These are phyloP conservation scores for Miltochrista miniata DNA, from an alignment of 2,888 invertebrate genomes.

Conservation along the genomic window DNA sequence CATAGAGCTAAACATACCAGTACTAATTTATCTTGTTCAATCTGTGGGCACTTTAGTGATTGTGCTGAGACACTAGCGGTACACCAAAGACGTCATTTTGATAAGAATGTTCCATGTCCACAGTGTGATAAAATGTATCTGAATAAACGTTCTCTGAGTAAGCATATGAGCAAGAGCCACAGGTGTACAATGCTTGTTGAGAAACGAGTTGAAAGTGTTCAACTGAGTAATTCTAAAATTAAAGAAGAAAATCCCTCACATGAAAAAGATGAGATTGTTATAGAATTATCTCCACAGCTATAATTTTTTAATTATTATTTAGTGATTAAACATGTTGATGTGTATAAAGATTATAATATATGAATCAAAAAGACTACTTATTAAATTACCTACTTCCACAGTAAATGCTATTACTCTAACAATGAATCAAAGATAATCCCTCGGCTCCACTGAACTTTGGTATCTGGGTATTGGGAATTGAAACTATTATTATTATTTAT, in stretches of 20 bases:
- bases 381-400: too few species aligned
- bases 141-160: conserved; percentile 34
- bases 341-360: too few species aligned
- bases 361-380: too few species aligned
- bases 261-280: too few species aligned
- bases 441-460: too few species aligned
- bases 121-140: conserved; percentile 57
- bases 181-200: conserved; percentile 14
- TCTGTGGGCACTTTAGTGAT: conserved; percentile 62
- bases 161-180: conserved; percentile 30
- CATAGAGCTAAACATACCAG: conserved; percentile 55
- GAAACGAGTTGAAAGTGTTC: conserved; percentile 5
- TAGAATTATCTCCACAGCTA: too few species aligned
- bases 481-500: too few species aligned
- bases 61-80: conserved; percentile 45
- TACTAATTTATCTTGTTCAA: conserved; percentile 52
- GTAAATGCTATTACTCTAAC: too few species aligned
- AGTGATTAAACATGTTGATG: too few species aligned
- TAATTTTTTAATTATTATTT: too few species aligned
- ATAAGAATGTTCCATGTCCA: conserved; percentile 54
- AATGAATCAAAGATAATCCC: too few species aligned
- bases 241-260: conserved; percentile 14
- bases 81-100: conserved; percentile 60
- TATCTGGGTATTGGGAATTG: too few species aligned
- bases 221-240: neutral